phyloP scores from a whole-genome alignment of 2,113 vertebrate species.

The Rhabdomys dilectus region DNA sequence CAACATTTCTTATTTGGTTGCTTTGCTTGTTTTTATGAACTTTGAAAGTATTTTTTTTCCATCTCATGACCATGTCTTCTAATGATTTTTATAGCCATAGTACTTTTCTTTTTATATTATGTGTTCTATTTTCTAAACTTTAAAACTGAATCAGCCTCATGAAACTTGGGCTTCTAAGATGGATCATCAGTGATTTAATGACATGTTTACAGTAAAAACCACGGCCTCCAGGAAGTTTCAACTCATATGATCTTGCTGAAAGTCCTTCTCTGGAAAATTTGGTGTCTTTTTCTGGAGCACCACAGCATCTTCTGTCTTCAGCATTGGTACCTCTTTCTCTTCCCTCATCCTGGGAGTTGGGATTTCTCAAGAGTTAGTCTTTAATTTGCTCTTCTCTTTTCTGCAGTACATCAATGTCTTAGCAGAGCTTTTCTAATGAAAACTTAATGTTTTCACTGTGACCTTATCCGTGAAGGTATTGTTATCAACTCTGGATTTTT shows the following conservation, averaged over 20 bases:
- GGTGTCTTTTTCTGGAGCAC: not conserved
- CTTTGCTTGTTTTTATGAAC: not conserved
- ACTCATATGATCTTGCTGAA: not conserved
- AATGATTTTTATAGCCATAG: not conserved
- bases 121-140: constrained; percentile 47
- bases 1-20: not conserved
- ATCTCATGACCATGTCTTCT: not conserved
- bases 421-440: not conserved
- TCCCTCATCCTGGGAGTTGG: not conserved
- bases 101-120: not conserved
- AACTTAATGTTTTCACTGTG: not conserved
- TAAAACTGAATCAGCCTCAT: constrained; percentile 29
- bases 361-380: not conserved
- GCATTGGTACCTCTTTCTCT: not conserved
- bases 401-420: not conserved
- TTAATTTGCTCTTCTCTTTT: constrained; percentile 19
- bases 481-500: not conserved
- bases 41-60: constrained; percentile 45
- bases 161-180: constrained; percentile 29
- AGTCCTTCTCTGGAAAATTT: not conserved
- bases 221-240: not conserved
- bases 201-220: constrained; percentile 35
- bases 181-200: not conserved
- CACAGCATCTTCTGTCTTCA: not conserved
- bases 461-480: not conserved